phyloP scores from a whole-genome alignment of 2,888 invertebrate genomes.

The Strigamia maritima region DNA sequence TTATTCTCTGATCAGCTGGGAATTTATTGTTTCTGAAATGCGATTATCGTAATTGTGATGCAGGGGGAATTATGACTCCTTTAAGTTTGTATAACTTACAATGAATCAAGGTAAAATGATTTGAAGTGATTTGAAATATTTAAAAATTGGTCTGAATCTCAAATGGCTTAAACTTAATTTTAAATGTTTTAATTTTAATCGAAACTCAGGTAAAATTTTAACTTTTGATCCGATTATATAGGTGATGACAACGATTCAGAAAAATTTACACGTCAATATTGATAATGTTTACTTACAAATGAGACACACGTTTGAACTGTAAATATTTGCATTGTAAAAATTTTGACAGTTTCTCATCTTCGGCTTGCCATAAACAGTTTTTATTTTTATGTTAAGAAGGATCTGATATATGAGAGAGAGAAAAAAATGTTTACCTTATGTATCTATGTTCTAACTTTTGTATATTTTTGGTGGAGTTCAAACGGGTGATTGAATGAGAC shows the following conservation, averaged over 20 bases:
- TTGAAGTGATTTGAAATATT: neutral
- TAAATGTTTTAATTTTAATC: neutral
- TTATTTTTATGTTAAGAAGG: neutral
- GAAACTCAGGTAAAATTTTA: neutral
- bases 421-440: neutral
- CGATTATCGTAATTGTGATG: neutral
- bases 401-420: neutral
- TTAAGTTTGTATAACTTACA: neutral
- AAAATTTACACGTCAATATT: neutral
- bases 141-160: neutral
- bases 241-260: neutral
- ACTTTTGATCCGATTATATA: neutral
- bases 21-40: neutral
- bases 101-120: neutral
- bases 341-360: neutral
- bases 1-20: neutral
- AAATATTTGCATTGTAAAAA: neutral
- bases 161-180: neutral
- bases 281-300: neutral
- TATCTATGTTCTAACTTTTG: neutral
- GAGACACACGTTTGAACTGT: neutral
- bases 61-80: neutral
- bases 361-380: neutral
- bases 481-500: neutral
- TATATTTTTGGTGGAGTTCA: neutral